Base-by-base conservation (phyloP, 2,888 invertebrate genomes). In the Therioaphis trifolii region DNA sequence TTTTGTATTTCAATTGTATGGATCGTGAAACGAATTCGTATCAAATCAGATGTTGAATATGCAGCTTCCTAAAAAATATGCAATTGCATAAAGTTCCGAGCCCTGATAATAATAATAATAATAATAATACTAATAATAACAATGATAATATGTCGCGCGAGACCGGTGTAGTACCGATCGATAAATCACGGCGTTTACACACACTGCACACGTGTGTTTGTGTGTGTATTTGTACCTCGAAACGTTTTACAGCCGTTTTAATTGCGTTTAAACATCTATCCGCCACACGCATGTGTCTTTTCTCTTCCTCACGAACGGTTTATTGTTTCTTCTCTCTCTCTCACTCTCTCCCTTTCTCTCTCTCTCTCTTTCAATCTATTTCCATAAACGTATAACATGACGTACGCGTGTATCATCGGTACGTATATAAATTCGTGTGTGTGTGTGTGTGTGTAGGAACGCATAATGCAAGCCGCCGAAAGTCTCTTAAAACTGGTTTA, bases 401-500 rank as follows among this genome's bases (percentile, higher is more conserved):
- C 18, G 49, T 49, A 49, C 2, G 12, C n/a, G 68, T 29, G 14
- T 1, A 12, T n/a, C 29, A 1, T 66, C 1, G 5, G 4, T 7
- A 35, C 43, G 18, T 43, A 21, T 21, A n/a, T 40, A 68, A 12
- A 14, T 9, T 4, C 9, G 11, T 9, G 14, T 15, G 5, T 18
- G 5, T 15, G 5, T 49, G 1, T 49, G 18, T 49, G 4, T 49
- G 15, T 15, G 18, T 18, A 29, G 12, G 68, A 35, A 68, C n/a
- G 40, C 46, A 40, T 5, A 15, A 35, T 29, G 49, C 35, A 35
- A 43, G 80, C 46, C 71, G 58, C 80, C 80, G 71, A 80, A 80
- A 79, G 58, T 69, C 66, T 52, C 40, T 69, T 12, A n/a, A 46
- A 80, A 71, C 80, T 80, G 80, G 80, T 80, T 80, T 71, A 29